phyloP scores from a whole-genome alignment of 1,140 invertebrate genomes.

The Manduca sexta region DNA sequence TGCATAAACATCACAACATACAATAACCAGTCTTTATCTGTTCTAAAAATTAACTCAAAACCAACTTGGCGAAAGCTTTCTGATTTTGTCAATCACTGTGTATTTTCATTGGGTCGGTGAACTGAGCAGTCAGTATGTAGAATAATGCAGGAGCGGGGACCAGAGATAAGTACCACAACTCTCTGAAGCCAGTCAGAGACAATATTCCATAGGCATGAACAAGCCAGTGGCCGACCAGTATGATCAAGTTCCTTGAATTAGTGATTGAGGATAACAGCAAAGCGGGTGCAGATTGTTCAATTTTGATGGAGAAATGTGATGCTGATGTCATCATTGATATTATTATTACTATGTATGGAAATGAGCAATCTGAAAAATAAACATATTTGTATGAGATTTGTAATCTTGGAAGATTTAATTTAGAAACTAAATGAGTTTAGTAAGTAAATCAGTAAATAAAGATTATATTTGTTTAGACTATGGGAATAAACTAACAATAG shows the following conservation, averaged over 20 bases:
- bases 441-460: no score
- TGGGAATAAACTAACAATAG: no score
- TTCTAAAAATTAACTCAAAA: no score
- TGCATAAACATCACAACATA: no score
- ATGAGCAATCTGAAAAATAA: slow-evolving; percentile 90
- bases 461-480: no score
- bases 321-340: slow-evolving; percentile 94
- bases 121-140: slow-evolving; percentile 93
- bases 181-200: slow-evolving; percentile 80
- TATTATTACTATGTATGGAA: slow-evolving; percentile 95
- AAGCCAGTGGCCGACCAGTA: slow-evolving; percentile 93
- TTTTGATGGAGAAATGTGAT: slow-evolving; percentile 91
- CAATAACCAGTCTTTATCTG: no score
- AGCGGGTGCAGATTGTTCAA: slow-evolving; percentile 87
- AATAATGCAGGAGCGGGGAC: slow-evolving; percentile 94
- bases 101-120: slow-evolving; percentile 87
- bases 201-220: slow-evolving; percentile 95
- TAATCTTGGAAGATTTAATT: no score
- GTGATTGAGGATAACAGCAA: slow-evolving; percentile 85
- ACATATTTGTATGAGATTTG: not conserved
- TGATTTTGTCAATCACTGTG: slow-evolving; percentile 60
- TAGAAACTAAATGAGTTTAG: no score
- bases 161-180: slow-evolving; percentile 80
- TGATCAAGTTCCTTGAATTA: slow-evolving; percentile 88
- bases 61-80: not conserved